phyloP scores from a whole-genome alignment of 2,113 vertebrate genomes.

The Eolophus roseicapilla region DNA sequence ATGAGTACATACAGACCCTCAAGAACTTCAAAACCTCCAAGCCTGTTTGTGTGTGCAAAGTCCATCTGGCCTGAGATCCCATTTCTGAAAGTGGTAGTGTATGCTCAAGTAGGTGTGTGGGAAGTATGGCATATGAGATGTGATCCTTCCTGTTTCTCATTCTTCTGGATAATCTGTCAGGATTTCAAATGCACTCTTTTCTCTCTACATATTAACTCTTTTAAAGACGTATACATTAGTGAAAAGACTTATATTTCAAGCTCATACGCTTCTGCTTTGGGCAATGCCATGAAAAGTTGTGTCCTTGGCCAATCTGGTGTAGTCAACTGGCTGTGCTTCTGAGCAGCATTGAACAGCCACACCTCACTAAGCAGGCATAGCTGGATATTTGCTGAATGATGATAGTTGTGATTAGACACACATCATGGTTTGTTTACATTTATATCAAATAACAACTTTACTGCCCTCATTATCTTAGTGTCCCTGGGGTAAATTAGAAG shows the following conservation, averaged over 20 bases:
- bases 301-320: not conserved
- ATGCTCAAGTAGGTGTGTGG: not conserved
- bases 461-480: not conserved
- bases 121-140: not conserved
- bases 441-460: not conserved
- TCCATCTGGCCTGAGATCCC: not conserved
- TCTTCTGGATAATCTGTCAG: not conserved
- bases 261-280: not conserved
- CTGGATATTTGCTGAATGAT: not conserved
- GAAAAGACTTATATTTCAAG: not conserved
- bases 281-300: not conserved
- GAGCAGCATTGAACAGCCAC: not conserved
- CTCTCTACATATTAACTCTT: not conserved
- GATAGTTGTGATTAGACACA: not conserved
- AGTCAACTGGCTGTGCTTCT: not conserved
- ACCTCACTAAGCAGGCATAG: not conserved
- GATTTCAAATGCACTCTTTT: not conserved
- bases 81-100: not conserved
- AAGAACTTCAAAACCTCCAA: not conserved
- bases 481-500: not conserved
- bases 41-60: not conserved
- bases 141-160: not conserved
- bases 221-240: not conserved
- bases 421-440: not conserved
- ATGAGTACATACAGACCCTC: not conserved